Evolutionary conservation across 2,888 invertebrate genomes (phyloP).

Genomic region (Leptinotarsa tumamoca): DNA sequence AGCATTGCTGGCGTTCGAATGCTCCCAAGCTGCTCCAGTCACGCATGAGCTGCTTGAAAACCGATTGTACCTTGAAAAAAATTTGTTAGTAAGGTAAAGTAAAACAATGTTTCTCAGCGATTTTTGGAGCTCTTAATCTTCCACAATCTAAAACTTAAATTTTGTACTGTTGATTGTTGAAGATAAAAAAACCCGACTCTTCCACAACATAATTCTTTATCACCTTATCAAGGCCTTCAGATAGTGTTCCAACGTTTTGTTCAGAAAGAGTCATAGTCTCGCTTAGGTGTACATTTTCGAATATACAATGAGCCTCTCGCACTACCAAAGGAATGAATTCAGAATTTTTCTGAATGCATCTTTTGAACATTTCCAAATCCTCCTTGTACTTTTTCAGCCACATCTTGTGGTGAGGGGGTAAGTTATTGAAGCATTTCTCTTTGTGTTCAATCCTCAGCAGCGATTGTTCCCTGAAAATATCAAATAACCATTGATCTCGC

Average conservation of each 20-base stretch:
- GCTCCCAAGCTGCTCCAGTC: constrained; percentile 94
- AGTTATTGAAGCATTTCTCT: constrained; percentile 78
- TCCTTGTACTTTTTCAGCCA: constrained; percentile 80
- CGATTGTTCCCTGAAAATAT: constrained; percentile 77
- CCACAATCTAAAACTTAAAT: no score
- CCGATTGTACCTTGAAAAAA: constrained; percentile 78
- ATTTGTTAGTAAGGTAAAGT: no score
- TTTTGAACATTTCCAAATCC: constrained; percentile 80
- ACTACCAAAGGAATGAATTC: constrained; percentile 78
- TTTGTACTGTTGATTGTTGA: no score
- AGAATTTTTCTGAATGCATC: constrained; percentile 82
- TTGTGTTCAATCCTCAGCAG: constrained; percentile 81
- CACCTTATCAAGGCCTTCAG: constrained; percentile 70
- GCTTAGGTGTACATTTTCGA: constrained; percentile 76
- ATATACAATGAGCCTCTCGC: constrained; percentile 84
- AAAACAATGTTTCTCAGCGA: no score
- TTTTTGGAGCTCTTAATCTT: no score
- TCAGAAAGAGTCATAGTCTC: constrained; percentile 57
- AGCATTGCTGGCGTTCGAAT: constrained; percentile 86
- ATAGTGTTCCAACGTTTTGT: constrained; percentile 61
- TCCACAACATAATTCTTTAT: not conserved
- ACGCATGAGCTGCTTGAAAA: constrained; percentile 94
- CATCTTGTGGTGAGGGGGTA: constrained; percentile 82
- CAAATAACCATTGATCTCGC: not conserved
- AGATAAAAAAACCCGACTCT: no score